phyloP scores from a whole-genome alignment of 2,113 vertebrate genomes.

The Ceyx cyanopectus region DNA sequence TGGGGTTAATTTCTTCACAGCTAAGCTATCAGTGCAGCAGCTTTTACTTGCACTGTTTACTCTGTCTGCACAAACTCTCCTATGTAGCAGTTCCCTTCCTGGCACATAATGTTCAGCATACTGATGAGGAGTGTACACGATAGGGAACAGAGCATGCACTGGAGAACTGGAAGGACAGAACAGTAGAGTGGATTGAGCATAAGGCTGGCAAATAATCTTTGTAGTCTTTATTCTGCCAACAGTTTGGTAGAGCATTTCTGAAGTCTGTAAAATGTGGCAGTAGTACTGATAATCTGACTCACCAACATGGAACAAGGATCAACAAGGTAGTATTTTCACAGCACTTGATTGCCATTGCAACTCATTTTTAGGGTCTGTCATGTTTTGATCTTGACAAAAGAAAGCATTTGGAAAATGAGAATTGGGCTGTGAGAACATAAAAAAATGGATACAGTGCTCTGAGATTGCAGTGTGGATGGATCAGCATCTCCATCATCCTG shows the following conservation, averaged over 20 bases:
- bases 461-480: background rate
- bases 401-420: background rate
- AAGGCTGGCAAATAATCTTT: background rate
- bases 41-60: conserved; percentile 40
- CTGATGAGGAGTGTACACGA: conserved; percentile 20
- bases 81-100: conserved; percentile 24
- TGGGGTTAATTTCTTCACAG: background rate
- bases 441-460: background rate
- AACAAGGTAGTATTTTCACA: background rate
- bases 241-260: background rate
- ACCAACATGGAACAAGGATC: background rate
- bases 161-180: background rate
- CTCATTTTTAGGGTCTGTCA: background rate
- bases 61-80: conserved; percentile 32
- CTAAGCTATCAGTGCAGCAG: background rate
- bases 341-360: background rate
- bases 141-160: conserved; percentile 34
- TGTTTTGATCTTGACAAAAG: background rate
- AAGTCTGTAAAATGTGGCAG: background rate
- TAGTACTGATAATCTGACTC: background rate
- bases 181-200: background rate
- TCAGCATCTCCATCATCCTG: background rate
- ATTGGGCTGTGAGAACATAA: background rate
- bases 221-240: background rate
- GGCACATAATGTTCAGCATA: conserved; percentile 34